Evolutionary conservation across 2,113 vertebrate genomes (phyloP).

Genomic region (Oryzias curvinotus): DNA sequence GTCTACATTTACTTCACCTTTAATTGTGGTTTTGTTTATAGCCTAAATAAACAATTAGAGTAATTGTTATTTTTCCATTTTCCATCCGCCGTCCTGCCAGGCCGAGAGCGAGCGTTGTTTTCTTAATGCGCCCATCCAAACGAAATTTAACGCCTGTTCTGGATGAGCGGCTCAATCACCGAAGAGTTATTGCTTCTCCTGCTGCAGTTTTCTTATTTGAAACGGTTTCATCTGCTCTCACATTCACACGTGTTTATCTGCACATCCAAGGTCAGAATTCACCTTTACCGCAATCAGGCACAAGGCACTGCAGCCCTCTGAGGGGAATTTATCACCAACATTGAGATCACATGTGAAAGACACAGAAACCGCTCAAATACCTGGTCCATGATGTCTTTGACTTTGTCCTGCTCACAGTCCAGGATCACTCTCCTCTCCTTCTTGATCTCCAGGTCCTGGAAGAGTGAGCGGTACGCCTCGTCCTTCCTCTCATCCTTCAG

Average conservation of each 20-base stretch:
- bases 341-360: background rate
- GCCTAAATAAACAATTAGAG: constrained; percentile 47
- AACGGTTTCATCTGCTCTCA: background rate
- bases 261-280: background rate
- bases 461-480: constrained; percentile 94
- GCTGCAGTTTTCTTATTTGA: background rate
- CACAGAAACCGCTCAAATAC: constrained; percentile 54
- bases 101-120: constrained; percentile 3
- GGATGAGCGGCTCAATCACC: constrained; percentile 27
- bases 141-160: constrained; percentile 20
- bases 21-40: constrained; percentile 58
- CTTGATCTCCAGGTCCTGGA: constrained; percentile 97
- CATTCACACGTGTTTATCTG: background rate
- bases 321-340: too few species aligned
- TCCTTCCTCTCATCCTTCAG: constrained; percentile 98
- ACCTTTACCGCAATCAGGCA: background rate
- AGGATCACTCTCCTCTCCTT: constrained; percentile 96
- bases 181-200: constrained; percentile 1
- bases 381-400: constrained; percentile 99
- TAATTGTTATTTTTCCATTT: constrained; percentile 38
- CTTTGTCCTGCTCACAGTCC: constrained; percentile 98
- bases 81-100: constrained; percentile 24
- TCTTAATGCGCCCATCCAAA: constrained; percentile 17
- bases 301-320: background rate
- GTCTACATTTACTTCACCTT: constrained; percentile 46